phyloP scores from a whole-genome alignment of 2,888 invertebrate genomes.

The Scaptodrosophila latifasciaeformis region DNA sequence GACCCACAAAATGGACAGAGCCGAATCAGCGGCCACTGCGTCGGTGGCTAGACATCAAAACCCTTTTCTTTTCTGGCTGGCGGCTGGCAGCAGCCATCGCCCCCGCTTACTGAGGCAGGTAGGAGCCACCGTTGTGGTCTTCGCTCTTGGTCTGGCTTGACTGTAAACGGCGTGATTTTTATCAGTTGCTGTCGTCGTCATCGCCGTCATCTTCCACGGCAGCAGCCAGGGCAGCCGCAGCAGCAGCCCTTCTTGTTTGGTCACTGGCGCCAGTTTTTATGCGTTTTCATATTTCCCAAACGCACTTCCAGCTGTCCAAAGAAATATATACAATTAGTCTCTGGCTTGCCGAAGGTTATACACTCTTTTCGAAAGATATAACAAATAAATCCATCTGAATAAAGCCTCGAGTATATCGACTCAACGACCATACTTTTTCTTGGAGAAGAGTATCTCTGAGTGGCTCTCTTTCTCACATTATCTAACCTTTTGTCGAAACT shows the following conservation, averaged over 20 bases:
- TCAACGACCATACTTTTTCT: too few species aligned
- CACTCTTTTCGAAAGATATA: too few species aligned
- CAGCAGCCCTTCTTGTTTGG: conserved; percentile 10
- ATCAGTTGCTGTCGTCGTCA: conserved; percentile 55
- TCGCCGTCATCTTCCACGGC: conserved; percentile 44
- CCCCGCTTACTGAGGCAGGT: background rate
- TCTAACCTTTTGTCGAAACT: too few species aligned
- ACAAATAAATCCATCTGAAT: too few species aligned
- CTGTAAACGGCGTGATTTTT: conserved; percentile 70
- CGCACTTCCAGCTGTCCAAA: conserved; percentile 13
- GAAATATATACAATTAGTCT: background rate
- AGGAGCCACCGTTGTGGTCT: background rate
- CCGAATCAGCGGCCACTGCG: conserved; percentile 61
- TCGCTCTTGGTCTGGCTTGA: conserved; percentile 36
- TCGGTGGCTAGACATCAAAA: conserved; percentile 65
- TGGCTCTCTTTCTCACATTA: too few species aligned
- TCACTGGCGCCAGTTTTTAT: conserved; percentile 33
- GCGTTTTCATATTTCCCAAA: conserved; percentile 33
- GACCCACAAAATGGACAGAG: too few species aligned
- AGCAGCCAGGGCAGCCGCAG: conserved; percentile 43
- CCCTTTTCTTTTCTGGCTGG: conserved; percentile 19
- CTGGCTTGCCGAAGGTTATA: too few species aligned
- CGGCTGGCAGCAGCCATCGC: background rate
- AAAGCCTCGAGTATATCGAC: too few species aligned
- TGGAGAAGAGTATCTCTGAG: too few species aligned